These are phyloP conservation scores for Brachylomia viminalis DNA, from an alignment of 2,888 invertebrate species.

Conservation along the genomic window DNA sequence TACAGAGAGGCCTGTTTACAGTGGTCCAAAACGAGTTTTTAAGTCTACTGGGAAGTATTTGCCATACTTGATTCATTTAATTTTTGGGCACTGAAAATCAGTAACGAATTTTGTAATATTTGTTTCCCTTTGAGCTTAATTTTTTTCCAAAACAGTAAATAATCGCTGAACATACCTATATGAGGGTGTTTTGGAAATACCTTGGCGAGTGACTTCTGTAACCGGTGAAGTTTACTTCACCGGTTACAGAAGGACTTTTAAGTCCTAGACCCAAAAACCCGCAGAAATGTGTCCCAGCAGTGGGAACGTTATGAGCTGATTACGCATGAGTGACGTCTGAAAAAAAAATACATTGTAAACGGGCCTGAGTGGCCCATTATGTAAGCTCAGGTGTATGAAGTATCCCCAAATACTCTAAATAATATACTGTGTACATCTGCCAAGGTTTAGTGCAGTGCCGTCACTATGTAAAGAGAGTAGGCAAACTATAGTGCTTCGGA, in stretches of 20 bases:
- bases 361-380: too few species aligned
- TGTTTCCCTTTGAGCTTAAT: neutral
- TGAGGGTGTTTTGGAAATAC: neutral
- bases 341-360: neutral
- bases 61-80: neutral
- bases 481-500: slow-evolving; percentile 9
- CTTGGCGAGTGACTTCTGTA: too few species aligned
- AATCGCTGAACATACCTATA: neutral
- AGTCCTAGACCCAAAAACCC: neutral
- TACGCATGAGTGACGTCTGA: too few species aligned
- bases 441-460: slow-evolving; percentile 10
- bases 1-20: neutral
- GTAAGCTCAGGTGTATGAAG: slow-evolving; percentile 18
- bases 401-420: slow-evolving; percentile 11
- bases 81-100: neutral
- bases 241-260: too few species aligned
- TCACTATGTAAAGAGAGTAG: slow-evolving; percentile 8
- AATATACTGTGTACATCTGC: slow-evolving; percentile 13
- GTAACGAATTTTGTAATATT: neutral
- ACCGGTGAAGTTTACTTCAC: too few species aligned
- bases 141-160: neutral
- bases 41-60: neutral
- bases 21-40: too few species aligned
- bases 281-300: neutral
- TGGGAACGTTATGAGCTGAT: neutral